Evolutionary conservation across 2,888 invertebrate genomes (phyloP).

Genomic region (Melanostoma scalare): DNA sequence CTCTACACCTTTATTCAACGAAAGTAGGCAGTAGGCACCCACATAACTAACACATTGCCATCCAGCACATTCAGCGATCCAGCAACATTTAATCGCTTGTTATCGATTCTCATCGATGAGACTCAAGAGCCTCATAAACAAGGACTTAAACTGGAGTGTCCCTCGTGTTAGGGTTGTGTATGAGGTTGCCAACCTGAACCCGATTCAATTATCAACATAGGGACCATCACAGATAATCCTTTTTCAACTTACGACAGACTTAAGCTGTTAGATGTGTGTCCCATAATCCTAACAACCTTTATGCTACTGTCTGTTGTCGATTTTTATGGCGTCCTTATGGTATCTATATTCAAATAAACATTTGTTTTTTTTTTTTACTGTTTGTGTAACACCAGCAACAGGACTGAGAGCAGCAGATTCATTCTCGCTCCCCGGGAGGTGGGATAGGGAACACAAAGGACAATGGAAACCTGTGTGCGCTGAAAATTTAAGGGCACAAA

Average conservation of each 20-base stretch:
- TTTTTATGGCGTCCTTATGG: constrained; percentile 56
- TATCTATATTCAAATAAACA: constrained; percentile 45
- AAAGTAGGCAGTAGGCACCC: background rate
- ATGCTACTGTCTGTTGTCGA: constrained; percentile 46
- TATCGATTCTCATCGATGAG: constrained; percentile 70
- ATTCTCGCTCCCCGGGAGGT: constrained; percentile 20
- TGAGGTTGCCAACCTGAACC: constrained; percentile 59
- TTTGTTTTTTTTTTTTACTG: constrained; percentile 11
- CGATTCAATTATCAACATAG: constrained; percentile 69
- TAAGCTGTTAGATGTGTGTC: constrained; percentile 56
- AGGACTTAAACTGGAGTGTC: constrained; percentile 63
- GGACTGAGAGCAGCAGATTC: constrained; percentile 30
- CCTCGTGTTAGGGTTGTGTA: constrained; percentile 28
- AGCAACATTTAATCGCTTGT: constrained; percentile 65
- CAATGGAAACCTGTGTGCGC: constrained; percentile 41
- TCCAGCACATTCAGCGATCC: constrained; percentile 45
- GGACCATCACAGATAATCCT: constrained; percentile 66
- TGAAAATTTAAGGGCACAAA: constrained; percentile 32
- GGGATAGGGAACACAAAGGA: constrained; percentile 43
- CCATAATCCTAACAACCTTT: constrained; percentile 62
- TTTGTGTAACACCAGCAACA: constrained; percentile 17
- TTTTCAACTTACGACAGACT: constrained; percentile 64
- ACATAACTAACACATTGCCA: background rate
- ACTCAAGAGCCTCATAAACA: constrained; percentile 67
- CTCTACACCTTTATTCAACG: background rate